Evolutionary conservation across 2,888 invertebrate species (phyloP).

Genomic region (Stratiomys singularior): DNA sequence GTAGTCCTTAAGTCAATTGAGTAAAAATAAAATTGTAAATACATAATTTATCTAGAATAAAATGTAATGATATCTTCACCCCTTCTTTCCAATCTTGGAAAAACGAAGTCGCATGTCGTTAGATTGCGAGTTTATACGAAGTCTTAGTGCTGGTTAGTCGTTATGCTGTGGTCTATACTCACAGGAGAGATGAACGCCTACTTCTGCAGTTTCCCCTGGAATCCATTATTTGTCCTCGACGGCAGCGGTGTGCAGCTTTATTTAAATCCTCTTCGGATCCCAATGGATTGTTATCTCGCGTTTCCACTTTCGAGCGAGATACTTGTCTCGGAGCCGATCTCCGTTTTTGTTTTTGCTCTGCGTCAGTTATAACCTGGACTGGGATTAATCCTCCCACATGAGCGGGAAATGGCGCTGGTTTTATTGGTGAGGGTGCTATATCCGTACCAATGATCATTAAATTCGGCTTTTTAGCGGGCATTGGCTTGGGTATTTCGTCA

Average conservation of each 20-base stretch:
- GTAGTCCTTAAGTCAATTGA: too few species aligned
- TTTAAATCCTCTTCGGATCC: background rate
- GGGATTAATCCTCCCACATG: constrained; percentile 19
- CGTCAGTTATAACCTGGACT: constrained; percentile 28
- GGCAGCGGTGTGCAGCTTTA: background rate
- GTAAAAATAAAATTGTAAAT: too few species aligned
- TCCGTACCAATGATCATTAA: constrained; percentile 14
- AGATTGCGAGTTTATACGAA: too few species aligned
- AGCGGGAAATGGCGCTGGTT: constrained; percentile 4
- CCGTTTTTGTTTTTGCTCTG: background rate
- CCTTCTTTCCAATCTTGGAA: too few species aligned
- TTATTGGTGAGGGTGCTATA: background rate
- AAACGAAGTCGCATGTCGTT: too few species aligned
- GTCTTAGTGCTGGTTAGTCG: too few species aligned
- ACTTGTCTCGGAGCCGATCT: background rate
- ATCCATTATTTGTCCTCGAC: constrained; percentile 55
- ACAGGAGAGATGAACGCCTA: constrained; percentile 52
- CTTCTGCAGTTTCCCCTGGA: constrained; percentile 57
- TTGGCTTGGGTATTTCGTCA: constrained; percentile 4
- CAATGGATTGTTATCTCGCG: background rate
- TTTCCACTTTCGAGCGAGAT: background rate
- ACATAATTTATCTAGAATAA: too few species aligned
- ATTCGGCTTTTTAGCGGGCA: constrained; percentile 26
- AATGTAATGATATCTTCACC: too few species aligned
- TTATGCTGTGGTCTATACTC: too few species aligned